Evolutionary conservation across 1,140 invertebrate species (phyloP).

Genomic region (Glomeris maerens): DNA sequence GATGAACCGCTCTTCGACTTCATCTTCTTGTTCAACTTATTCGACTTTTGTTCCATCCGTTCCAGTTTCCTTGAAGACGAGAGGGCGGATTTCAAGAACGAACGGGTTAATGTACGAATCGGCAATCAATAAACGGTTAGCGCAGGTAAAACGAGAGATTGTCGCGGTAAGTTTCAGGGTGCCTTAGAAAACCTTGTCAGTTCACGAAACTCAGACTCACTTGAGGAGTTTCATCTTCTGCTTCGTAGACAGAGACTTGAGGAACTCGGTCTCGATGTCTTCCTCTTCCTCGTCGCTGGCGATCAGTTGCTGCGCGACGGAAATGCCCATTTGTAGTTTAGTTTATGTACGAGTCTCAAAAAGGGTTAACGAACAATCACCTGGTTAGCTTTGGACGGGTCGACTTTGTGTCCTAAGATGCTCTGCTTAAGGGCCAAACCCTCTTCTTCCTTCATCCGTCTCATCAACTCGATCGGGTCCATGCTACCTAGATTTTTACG

Average conservation of each 20-base stretch:
- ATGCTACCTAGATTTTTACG: conserved; percentile 26
- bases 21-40: conserved; percentile 39
- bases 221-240: conserved; percentile 81
- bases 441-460: conserved; percentile 74
- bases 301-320: conserved; percentile 27
- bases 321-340: conserved; percentile 2
- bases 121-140: no score
- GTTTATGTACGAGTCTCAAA: conserved; percentile 5
- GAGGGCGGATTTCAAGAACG: no score
- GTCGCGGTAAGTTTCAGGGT: conserved; percentile 5
- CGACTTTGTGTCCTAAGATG: conserved; percentile 44
- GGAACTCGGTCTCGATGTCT: conserved; percentile 50
- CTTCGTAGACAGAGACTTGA: conserved; percentile 68
- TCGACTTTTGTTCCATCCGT: conserved; percentile 49
- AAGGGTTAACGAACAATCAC: conserved; percentile 22
- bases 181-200: not conserved
- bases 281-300: conserved; percentile 39
- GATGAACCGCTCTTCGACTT: conserved; percentile 23
- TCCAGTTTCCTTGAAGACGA: conserved; percentile 49
- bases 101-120: no score
- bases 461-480: conserved; percentile 59
- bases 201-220: conserved; percentile 34
- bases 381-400: conserved; percentile 34
- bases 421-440: conserved; percentile 73
- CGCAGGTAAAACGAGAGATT: no score